These are phyloP conservation scores for Cheilosia grossa DNA, from an alignment of 2,888 invertebrate species.

Conservation along the genomic window DNA sequence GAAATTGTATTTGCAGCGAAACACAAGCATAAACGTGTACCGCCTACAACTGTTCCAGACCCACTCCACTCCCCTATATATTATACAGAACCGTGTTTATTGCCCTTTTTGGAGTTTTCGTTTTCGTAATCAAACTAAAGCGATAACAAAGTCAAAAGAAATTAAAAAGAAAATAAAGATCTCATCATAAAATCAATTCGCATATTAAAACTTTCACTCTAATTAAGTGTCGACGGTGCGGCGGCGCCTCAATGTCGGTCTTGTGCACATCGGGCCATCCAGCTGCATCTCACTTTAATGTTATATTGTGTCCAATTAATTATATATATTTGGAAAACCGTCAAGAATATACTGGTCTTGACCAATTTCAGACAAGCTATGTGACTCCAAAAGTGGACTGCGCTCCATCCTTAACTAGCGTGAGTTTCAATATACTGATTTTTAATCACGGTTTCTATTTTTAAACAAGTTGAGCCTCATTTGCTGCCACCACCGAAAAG, in stretches of 20 bases:
- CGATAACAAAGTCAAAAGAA: constrained; percentile 27
- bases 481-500: constrained; percentile 45
- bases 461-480: constrained; percentile 50
- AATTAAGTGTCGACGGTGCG: constrained; percentile 36
- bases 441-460: constrained; percentile 45
- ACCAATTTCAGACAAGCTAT: constrained; percentile 31
- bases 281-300: constrained; percentile 49
- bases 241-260: constrained; percentile 63
- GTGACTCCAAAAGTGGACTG: constrained; percentile 35
- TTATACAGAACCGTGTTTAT: neutral
- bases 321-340: constrained; percentile 35
- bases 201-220: constrained; percentile 67
- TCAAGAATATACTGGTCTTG: constrained; percentile 53
- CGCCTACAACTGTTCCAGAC: neutral
- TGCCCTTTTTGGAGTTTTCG: neutral
- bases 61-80: neutral
- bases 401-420: neutral
- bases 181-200: constrained; percentile 27
- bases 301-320: constrained; percentile 47
- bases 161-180: neutral
- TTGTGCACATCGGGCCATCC: constrained; percentile 20
- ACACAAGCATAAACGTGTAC: neutral
- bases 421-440: constrained; percentile 22
- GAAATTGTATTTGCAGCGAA: neutral
- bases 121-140: constrained; percentile 3